Conservation (phyloP, 2,113 vertebrate genomes). For the Ageneiosus marmoratus region DNA sequence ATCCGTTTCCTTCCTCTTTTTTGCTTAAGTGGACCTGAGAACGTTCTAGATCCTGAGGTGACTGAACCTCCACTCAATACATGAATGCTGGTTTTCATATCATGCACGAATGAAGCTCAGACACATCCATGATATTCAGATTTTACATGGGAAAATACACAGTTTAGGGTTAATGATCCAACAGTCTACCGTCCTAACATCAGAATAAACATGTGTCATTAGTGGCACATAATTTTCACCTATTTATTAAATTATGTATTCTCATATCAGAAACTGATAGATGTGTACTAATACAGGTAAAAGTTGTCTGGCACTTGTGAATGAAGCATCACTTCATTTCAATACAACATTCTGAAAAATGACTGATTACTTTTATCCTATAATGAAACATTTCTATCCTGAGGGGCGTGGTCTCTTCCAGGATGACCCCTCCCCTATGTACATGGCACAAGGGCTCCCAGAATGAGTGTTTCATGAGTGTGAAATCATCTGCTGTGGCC, state of each 20-base stretch:
- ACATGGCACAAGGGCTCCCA: too few relatives aligned
- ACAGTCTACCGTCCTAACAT: neutral
- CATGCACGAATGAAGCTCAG: neutral
- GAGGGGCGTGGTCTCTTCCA: too few relatives aligned
- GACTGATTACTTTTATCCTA: too few relatives aligned
- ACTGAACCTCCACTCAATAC: neutral
- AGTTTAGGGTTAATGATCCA: neutral
- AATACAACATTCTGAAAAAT: too few relatives aligned
- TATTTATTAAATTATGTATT: neutral
- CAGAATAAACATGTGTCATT: neutral
- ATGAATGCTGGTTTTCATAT: slow-evolving; percentile 1
- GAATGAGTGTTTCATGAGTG: too few relatives aligned
- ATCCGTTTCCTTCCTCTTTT: slow-evolving; percentile 18
- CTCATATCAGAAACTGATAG: neutral
- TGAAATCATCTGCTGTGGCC: too few relatives aligned
- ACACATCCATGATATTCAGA: neutral
- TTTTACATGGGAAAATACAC: neutral
- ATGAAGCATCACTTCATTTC: too few relatives aligned
- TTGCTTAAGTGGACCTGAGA: slow-evolving; percentile 6
- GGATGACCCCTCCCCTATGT: too few relatives aligned
- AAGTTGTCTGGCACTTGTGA: too few relatives aligned
- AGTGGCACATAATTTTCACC: neutral
- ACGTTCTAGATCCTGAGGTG: neutral
- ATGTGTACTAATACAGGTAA: neutral
- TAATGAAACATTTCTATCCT: too few relatives aligned